Evolutionary conservation across 2,113 vertebrate genomes (phyloP).

Genomic region (Sinosuthora webbiana): DNA sequence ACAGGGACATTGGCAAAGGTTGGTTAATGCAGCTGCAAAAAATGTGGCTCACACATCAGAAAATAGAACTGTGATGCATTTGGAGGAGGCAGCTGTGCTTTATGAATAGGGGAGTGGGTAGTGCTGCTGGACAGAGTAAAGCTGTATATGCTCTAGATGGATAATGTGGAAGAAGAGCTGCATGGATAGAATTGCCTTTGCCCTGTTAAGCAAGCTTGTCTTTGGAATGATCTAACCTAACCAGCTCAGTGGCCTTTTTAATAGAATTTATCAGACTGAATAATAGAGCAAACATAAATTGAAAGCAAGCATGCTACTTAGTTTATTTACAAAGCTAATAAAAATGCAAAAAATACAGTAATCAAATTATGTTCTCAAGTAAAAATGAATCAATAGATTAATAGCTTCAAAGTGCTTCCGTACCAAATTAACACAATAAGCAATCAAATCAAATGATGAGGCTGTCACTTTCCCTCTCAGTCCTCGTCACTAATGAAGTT

Average conservation of each 20-base stretch:
- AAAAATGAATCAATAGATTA: slow-evolving; percentile 26
- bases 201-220: not conserved
- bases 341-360: slow-evolving; percentile 3
- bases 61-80: not conserved
- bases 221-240: not conserved
- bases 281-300: not conserved
- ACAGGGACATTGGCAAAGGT: not conserved
- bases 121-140: not conserved
- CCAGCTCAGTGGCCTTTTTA: not conserved
- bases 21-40: not conserved
- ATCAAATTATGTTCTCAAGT: slow-evolving; percentile 28
- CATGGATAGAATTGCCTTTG: not conserved
- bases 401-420: not conserved
- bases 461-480: not conserved
- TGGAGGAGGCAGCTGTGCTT: not conserved
- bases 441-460: slow-evolving; percentile 27
- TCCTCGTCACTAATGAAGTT: not conserved
- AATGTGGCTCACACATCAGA: not conserved
- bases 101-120: not conserved
- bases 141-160: not conserved
- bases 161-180: not conserved
- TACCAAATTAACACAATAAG: slow-evolving; percentile 26
- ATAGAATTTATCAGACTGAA: not conserved
- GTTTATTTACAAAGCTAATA: slow-evolving; percentile 31
- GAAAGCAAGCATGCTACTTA: not conserved